Percentiles rank a stretch among this genome's conserved stretches.
Conservation (phyloP, 2,113 vertebrate species). For the Albula goreensis region DNA sequence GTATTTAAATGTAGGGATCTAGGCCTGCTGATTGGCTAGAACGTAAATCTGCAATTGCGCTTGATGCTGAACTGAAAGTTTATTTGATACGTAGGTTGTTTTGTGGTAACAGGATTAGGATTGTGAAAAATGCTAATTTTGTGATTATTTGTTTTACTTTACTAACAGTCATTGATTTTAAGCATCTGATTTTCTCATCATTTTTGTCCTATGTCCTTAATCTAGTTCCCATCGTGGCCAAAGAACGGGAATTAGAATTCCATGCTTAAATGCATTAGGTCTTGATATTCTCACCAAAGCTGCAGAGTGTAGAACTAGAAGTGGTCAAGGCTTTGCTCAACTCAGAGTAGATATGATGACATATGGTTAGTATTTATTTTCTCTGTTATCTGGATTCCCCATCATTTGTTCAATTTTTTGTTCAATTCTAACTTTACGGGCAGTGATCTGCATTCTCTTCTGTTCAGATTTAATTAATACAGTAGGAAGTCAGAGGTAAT, state of each 20-base stretch:
- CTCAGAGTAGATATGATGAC: neutral
- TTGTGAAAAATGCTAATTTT: neutral
- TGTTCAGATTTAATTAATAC: no score
- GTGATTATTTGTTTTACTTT: neutral
- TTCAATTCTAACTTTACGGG: neutral
- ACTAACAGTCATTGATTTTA: neutral
- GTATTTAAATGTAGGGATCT: neutral
- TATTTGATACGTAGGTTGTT: neutral
- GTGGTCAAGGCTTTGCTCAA: neutral
- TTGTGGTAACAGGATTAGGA: neutral
- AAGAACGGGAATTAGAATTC: neutral
- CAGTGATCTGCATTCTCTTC: no score
- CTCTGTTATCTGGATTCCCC: neutral
- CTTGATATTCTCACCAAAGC: neutral
- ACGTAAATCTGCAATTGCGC: neutral
- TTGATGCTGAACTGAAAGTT: neutral
- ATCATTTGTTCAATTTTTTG: neutral
- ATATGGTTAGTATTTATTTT: neutral
- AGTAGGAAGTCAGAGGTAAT: no score
- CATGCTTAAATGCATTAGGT: neutral
- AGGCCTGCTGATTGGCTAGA: neutral
- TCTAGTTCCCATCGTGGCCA: neutral
- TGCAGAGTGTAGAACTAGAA: neutral
- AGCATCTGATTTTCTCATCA: neutral
- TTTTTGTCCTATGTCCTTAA: neutral